Evolutionary conservation across 2,888 invertebrate species (phyloP).

Genomic region (Rhimphoctona megacephalus): DNA sequence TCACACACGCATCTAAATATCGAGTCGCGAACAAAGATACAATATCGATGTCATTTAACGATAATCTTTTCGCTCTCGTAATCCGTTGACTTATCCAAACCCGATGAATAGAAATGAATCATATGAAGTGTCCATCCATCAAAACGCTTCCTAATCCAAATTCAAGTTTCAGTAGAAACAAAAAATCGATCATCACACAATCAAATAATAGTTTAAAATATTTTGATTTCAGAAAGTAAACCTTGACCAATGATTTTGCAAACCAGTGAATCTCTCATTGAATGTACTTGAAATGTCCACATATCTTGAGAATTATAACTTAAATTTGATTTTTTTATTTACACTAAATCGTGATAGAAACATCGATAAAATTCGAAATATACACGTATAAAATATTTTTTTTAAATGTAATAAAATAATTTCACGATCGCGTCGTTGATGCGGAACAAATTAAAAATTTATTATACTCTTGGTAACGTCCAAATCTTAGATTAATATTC

Average conservation of each 20-base stretch:
- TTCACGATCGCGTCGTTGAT: conserved; percentile 36
- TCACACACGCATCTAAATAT: conserved; percentile 74
- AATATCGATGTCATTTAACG: neutral
- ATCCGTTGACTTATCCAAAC: neutral
- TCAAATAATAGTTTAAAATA: neutral
- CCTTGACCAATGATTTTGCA: neutral
- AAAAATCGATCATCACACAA: neutral
- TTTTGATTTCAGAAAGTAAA: neutral
- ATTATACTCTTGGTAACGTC: conserved; percentile 48
- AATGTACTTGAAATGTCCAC: neutral
- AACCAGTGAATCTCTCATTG: neutral
- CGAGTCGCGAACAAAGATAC: conserved; percentile 4
- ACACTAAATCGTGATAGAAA: neutral
- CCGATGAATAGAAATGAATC: neutral
- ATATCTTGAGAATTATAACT: neutral
- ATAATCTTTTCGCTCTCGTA: neutral
- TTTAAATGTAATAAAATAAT: conserved; percentile 44
- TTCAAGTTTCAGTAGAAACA: neutral
- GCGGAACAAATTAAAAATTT: conserved; percentile 55
- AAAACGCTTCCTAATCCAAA: neutral
- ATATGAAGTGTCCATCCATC: neutral
- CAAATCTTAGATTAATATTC: conserved; percentile 67
- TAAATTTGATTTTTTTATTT: neutral
- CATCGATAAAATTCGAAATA: neutral
- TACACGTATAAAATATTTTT: neutral